Conservation (phyloP, 2,797 vertebrate genomes). For the Chelidonichthys spinosus region DNA sequence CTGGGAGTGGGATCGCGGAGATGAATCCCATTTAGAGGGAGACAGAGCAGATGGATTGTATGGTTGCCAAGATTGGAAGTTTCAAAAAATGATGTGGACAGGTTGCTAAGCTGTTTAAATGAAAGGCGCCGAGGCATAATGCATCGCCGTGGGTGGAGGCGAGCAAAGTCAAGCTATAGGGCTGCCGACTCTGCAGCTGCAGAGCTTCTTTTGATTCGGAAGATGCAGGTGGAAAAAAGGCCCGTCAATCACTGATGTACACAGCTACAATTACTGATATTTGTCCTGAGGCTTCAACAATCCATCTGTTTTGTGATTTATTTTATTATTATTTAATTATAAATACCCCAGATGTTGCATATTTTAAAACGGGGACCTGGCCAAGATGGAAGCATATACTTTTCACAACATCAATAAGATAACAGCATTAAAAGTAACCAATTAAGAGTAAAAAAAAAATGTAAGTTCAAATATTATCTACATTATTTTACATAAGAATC, state of each 20-base stretch:
- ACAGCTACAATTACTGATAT: constrained; percentile 3
- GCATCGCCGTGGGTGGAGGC: constrained; percentile 31
- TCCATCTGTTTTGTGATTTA: not conserved
- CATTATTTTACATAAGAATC: too few relatives aligned
- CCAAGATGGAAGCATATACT: too few relatives aligned
- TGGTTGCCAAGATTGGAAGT: constrained; percentile 55
- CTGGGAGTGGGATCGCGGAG: constrained; percentile 57
- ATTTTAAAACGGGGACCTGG: too few relatives aligned
- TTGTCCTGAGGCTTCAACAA: not conserved
- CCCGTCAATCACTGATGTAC: not conserved
- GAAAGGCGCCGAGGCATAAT: constrained; percentile 40
- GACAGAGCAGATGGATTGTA: constrained; percentile 56
- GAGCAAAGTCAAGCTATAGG: constrained; percentile 41
- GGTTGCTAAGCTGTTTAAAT: constrained; percentile 65
- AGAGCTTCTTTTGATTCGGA: constrained; percentile 14
- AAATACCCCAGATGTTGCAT: too few relatives aligned
- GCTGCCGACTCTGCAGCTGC: constrained; percentile 32
- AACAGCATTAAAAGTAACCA: too few relatives aligned
- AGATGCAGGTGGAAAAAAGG: constrained; percentile 20
- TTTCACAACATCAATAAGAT: too few relatives aligned
- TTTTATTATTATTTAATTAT: too few relatives aligned
- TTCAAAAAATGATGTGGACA: constrained; percentile 46
- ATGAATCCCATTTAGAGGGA: constrained; percentile 64
- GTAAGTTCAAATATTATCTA: too few relatives aligned
- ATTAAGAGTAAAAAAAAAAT: not conserved